Base-by-base conservation (phyloP, 2,113 vertebrate species). In the Procapra przewalskii region DNA sequence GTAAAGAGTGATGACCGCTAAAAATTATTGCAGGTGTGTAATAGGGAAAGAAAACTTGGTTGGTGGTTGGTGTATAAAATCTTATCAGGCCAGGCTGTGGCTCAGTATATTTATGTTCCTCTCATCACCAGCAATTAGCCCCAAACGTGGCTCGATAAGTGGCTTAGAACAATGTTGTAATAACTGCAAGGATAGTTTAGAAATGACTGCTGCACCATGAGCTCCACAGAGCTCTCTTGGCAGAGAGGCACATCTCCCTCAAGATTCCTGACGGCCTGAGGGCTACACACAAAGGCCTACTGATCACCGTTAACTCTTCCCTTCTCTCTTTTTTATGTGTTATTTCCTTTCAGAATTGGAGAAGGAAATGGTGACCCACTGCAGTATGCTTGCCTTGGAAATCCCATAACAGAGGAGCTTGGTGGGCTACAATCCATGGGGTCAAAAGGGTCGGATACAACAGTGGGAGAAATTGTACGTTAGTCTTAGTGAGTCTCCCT, bases 51-150 rank as follows among this genome's bases (percentile, higher is more conserved):
- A 83, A 90, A 55, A 96, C 92, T 67, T 93, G 60, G 77, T 93
- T 80, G 91, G 89, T 92, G 86, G 93, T 87, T 95, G 87, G 79
- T n/a, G 50, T 96, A 57, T 97, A 97, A 95, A 95, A 93, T 52
- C 97, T 85, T 95, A 91, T 97, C 97, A 90, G 96, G 89, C 91
- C 52, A 54, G 96, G 88, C 91, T 96, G 83, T 88, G 93, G 91
- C 62, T 97, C 55, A 45, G 82, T 85, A 3, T 94, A 93, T 94
- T 97, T 98, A 97, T 97, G 98, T 91, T 89, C 97, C 91, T 97
- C 94, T 96, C 97, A 95, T 97, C 93, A 81, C 96, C 79, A 85
- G 96, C 88, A 97, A 93, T 98, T 98, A 98, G 96, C 93, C 96
- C 87, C 89, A 92, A 60, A 92, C 7, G 31, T 91, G 87, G 83